Conservation (phyloP, 2,797 vertebrate species). For the Halcyon leucocephala region DNA sequence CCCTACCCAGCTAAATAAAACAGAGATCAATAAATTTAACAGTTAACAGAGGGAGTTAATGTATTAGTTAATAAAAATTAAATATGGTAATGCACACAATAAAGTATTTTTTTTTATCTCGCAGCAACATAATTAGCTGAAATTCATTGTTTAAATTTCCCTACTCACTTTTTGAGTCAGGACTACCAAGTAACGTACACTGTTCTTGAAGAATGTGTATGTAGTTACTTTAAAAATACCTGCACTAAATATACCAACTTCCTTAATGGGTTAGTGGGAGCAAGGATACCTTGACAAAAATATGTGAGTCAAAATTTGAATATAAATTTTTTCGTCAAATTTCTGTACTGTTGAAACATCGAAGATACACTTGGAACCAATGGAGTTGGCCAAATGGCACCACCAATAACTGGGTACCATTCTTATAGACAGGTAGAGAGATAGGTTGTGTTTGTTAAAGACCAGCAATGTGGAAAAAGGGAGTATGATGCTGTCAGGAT, state of each 20-base stretch:
- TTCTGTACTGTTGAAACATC: background rate
- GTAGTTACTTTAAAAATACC: background rate
- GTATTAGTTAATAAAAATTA: background rate
- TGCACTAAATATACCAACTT: background rate
- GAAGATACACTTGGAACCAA: background rate
- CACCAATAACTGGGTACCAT: background rate
- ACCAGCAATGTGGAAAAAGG: background rate
- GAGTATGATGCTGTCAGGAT: background rate
- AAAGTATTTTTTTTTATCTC: background rate
- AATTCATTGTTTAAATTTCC: background rate
- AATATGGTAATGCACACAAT: background rate
- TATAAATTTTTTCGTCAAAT: background rate
- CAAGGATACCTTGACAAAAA: background rate
- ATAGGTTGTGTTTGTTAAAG: background rate
- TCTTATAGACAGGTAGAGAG: background rate
- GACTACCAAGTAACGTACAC: background rate
- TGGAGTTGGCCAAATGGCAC: fast-evolving
- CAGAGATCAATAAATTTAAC: background rate
- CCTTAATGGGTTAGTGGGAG: background rate
- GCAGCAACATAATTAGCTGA: background rate
- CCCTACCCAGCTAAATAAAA: background rate
- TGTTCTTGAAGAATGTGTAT: background rate
- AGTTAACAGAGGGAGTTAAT: background rate
- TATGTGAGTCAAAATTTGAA: background rate
- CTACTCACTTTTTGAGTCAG: background rate